These are phyloP conservation scores for Muscicapa adusta DNA, from an alignment of 2,113 vertebrate species.

Conservation along the genomic window DNA sequence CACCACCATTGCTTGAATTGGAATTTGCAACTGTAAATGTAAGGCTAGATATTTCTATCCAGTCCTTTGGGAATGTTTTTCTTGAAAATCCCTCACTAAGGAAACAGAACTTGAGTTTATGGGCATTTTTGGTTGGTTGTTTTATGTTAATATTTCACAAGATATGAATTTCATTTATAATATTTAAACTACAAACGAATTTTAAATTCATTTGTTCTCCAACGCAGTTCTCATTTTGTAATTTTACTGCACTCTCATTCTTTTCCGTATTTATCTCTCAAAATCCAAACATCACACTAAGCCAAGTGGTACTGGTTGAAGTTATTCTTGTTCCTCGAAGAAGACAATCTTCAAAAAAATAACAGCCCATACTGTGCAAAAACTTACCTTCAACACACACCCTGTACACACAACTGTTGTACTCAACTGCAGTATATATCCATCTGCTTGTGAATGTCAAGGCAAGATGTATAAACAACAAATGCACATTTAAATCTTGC, in stretches of 20 bases:
- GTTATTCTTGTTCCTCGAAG: neutral
- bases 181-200: neutral
- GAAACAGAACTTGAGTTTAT: neutral
- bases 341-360: neutral
- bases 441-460: neutral
- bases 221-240: neutral
- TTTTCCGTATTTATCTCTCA: neutral
- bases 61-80: neutral
- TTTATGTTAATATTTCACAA: neutral
- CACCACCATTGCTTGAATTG: neutral
- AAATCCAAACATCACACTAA: neutral
- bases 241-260: neutral
- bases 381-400: neutral
- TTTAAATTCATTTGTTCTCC: neutral
- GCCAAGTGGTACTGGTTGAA: neutral
- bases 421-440: neutral
- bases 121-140: neutral
- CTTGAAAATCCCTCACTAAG: neutral
- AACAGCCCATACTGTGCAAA: neutral
- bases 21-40: neutral
- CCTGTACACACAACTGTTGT: too few relatives aligned
- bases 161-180: neutral
- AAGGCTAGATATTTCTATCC: neutral
- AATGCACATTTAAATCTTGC: neutral
- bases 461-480: neutral